Base-by-base conservation (phyloP, 2,888 invertebrate genomes). In the Pristionchus fissidentatus region DNA sequence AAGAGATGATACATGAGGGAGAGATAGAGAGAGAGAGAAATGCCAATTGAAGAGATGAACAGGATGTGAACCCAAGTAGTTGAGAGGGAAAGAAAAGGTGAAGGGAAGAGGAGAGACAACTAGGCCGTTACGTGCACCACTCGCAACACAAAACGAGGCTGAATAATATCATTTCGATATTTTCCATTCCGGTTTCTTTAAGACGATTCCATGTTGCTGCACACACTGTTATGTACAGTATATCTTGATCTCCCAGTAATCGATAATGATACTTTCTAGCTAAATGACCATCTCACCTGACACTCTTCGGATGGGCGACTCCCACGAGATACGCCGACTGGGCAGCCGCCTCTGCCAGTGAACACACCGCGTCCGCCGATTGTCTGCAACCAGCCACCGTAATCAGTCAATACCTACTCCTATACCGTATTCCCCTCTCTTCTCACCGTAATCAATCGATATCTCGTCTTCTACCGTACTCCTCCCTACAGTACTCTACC, bases 251-350 rank as follows among this genome's bases (percentile, higher is more conserved):
- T n/a, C n/a, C 15, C 1, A 66, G 19, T 32, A 10, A 66, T 62
- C 10, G 15, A 10, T 29, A 4, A 15, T 73, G 62, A 62, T 26
- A 26, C 41, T 55, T n/a, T 26, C 35, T 26, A 13, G n/a, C 7
- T 62, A 8, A n/a, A 3, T n/a, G 4, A 3, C 57, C 57, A 26
- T 57, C 57, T 38, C 26, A 80, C 80, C 80, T 57, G 29, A 95
- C 95, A 85, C 96, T 96, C 0, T 95, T 95, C 49, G 96, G 95
- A 93, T 98, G 97, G 0, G 97, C 96, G 1, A 97, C 96, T 0
- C 97, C 98, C 89, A 98, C 95, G 90, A 98, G 93, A 92, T 98
- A 99, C 0, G 97, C 97, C 0, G 97, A 96, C 93, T 94, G 98
- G 0, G 97, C 97, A 0, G 97, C 95, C 73, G 96, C 96, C 94